phyloP scores from a whole-genome alignment of 2,888 invertebrate species.

The Acronicta leporina region DNA sequence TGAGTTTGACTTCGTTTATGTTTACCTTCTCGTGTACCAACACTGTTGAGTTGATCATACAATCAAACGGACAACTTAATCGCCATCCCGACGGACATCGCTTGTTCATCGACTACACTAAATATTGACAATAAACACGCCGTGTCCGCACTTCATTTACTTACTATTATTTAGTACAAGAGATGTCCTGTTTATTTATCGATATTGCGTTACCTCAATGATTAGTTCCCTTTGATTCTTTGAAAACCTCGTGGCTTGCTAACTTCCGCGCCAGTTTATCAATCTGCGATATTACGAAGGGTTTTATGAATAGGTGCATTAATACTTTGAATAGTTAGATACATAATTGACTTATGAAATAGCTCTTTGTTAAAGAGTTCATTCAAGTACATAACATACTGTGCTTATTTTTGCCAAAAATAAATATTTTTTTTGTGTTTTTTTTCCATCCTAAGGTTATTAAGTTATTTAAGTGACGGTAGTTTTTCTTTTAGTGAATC shows the following conservation, averaged over 20 bases:
- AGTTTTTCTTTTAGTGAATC: too few species aligned
- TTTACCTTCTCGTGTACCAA: background rate
- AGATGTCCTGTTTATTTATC: constrained; percentile 31
- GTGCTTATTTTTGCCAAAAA: too few species aligned
- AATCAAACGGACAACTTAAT: constrained; percentile 29
- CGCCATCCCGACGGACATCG: constrained; percentile 23
- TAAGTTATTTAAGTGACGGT: too few species aligned
- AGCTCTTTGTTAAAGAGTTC: too few species aligned
- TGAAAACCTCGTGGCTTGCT: background rate
- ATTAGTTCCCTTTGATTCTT: background rate
- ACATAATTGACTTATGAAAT: too few species aligned
- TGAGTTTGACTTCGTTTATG: background rate
- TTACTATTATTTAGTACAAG: constrained; percentile 15
- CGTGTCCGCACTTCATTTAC: constrained; percentile 28
- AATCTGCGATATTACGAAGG: too few species aligned
- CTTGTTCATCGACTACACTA: constrained; percentile 33
- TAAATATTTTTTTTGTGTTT: too few species aligned
- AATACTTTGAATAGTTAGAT: too few species aligned
- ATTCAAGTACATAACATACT: too few species aligned
- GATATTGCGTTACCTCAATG: constrained; percentile 7
- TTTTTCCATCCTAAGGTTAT: too few species aligned
- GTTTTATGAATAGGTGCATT: too few species aligned
- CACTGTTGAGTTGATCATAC: background rate
- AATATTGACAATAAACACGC: constrained; percentile 45
- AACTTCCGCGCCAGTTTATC: background rate